phyloP scores from a whole-genome alignment of 2,888 invertebrate species.

The Epinotia ramella region DNA sequence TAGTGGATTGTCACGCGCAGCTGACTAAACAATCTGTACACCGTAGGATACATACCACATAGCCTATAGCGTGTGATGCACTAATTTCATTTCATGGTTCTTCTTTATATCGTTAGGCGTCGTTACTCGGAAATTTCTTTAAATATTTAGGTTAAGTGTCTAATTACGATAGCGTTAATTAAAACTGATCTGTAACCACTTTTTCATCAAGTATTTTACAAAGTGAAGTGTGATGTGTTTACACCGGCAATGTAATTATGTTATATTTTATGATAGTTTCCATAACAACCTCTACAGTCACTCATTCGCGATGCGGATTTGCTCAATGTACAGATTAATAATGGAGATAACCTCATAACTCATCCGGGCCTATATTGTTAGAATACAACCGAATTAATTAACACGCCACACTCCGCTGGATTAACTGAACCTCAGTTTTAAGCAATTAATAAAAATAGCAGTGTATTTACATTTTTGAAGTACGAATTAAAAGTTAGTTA shows the following conservation, averaged over 20 bases:
- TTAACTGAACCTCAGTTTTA: slow-evolving; percentile 28
- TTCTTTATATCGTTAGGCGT: slow-evolving; percentile 20
- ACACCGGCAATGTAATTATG: background rate
- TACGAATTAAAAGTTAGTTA: slow-evolving; percentile 22
- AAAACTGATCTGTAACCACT: slow-evolving; percentile 8
- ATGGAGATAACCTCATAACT: slow-evolving; percentile 69
- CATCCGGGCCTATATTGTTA: slow-evolving; percentile 57
- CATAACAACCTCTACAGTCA: slow-evolving; percentile 39
- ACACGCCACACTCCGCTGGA: slow-evolving; percentile 24
- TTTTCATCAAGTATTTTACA: background rate
- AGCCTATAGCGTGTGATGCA: slow-evolving; percentile 31
- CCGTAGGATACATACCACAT: slow-evolving; percentile 26
- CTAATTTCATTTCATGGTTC: slow-evolving; percentile 36
- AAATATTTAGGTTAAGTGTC: slow-evolving; percentile 36
- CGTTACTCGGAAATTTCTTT: slow-evolving; percentile 10
- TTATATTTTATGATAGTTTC: slow-evolving; percentile 29
- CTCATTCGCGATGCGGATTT: slow-evolving; percentile 38
- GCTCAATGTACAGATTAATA: slow-evolving; percentile 54
- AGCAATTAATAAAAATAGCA: slow-evolving; percentile 29
- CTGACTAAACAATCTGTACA: slow-evolving; percentile 39
- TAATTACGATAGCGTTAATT: slow-evolving; percentile 27
- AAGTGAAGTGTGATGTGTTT: background rate
- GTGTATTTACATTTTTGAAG: slow-evolving; percentile 22
- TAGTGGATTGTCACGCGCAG: slow-evolving; percentile 41
- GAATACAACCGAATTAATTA: slow-evolving; percentile 34